phyloP scores from a whole-genome alignment of 1,140 invertebrate species.

The Drosophila insularis region DNA sequence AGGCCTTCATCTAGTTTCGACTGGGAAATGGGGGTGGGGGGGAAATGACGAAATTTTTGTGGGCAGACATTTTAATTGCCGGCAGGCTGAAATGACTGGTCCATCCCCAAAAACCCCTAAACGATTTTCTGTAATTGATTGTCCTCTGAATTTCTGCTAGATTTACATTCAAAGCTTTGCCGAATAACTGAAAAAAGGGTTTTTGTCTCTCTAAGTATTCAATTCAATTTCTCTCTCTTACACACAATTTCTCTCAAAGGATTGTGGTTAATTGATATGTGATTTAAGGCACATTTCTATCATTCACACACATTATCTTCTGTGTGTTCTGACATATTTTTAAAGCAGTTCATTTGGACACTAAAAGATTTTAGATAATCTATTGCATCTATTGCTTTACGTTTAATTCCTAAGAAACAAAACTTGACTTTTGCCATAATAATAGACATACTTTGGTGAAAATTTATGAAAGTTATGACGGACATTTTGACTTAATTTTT shows the following conservation, averaged over 20 bases:
- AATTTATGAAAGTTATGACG: too few relatives aligned
- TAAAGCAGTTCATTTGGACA: too few relatives aligned
- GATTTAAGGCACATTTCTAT: neutral
- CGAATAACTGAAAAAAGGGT: neutral
- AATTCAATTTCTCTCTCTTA: neutral
- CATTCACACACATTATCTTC: too few relatives aligned
- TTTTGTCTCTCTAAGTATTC: neutral
- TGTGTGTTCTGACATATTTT: too few relatives aligned
- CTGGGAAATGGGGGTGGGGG: neutral
- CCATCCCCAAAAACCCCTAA: neutral
- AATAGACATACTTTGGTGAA: too few relatives aligned
- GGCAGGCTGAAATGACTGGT: neutral
- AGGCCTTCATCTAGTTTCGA: conserved; percentile 46
- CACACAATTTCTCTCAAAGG: neutral
- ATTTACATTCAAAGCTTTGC: conserved; percentile 49
- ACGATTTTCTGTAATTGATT: conserved; percentile 53
- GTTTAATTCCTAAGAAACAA: too few relatives aligned
- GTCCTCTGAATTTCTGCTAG: conserved; percentile 44
- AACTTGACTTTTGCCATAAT: too few relatives aligned
- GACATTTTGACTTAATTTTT: too few relatives aligned
- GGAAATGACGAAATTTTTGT: neutral
- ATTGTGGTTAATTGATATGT: neutral
- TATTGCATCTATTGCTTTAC: too few relatives aligned
- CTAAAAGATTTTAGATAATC: too few relatives aligned
- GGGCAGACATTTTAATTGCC: conserved; percentile 45